Percentiles rank a stretch among this genome's conserved stretches.
Conservation (phyloP, 2,888 invertebrate genomes). For the Agrochola litura region DNA sequence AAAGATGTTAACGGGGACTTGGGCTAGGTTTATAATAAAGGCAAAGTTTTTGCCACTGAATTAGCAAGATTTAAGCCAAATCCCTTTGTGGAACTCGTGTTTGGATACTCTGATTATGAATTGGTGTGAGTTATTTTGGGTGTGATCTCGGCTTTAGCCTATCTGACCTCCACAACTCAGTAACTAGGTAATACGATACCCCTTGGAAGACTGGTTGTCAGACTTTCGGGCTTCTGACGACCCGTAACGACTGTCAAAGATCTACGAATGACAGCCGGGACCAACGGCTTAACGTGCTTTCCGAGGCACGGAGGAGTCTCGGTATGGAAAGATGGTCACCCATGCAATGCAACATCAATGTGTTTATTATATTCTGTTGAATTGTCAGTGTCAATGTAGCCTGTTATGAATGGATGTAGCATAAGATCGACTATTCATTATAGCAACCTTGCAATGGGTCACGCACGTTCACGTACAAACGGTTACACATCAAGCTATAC, state of each 20-base stretch:
- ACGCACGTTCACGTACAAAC: slow-evolving; percentile 10
- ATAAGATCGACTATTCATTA: background rate
- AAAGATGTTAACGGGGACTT: slow-evolving; percentile 64
- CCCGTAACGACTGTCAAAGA: no score
- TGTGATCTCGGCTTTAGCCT: slow-evolving; percentile 18
- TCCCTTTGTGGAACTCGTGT: slow-evolving; percentile 35
- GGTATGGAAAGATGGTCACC: no score
- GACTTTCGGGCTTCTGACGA: no score
- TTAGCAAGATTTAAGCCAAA: slow-evolving; percentile 44
- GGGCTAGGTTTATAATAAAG: slow-evolving; percentile 52
- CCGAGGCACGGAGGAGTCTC: no score
- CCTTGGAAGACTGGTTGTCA: no score
- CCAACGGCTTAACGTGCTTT: no score
- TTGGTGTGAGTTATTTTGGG: slow-evolving; percentile 20
- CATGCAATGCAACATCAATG: no score
- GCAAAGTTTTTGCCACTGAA: slow-evolving; percentile 50
- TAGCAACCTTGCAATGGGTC: slow-evolving; percentile 17
- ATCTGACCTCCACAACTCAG: no score
- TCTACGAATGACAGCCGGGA: no score
- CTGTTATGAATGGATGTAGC: background rate
- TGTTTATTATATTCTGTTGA: background rate
- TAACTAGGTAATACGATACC: no score
- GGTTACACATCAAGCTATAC: no score
- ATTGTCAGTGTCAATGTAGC: background rate
- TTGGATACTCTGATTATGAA: slow-evolving; percentile 35